These are phyloP conservation scores for Hipparchia semele DNA, from an alignment of 2,888 invertebrate genomes.

Conservation along the genomic window DNA sequence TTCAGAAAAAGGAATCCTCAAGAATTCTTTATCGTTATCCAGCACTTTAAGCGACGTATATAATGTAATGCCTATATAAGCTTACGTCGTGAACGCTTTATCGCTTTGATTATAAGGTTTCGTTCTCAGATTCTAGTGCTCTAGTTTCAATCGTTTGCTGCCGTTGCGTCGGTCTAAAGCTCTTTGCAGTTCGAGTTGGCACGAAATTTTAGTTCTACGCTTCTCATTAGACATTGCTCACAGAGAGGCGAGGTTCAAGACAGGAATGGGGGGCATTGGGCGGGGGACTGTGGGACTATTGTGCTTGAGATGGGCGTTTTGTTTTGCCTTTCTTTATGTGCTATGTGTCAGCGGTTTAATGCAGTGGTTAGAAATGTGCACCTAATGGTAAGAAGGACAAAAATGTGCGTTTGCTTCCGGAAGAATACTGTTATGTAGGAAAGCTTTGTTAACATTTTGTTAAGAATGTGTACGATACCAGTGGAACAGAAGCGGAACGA, in stretches of 20 bases:
- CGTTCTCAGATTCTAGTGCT: conserved; percentile 41
- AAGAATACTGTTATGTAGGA: not conserved
- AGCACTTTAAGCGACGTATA: conserved; percentile 33
- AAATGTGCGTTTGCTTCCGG: not conserved
- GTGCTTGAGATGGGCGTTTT: conserved; percentile 67
- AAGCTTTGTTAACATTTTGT: too few species aligned
- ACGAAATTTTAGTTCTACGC: conserved; percentile 79
- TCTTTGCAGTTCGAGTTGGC: conserved; percentile 78
- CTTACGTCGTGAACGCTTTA: conserved; percentile 37
- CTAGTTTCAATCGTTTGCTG: conserved; percentile 46
- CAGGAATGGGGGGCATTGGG: conserved; percentile 44
- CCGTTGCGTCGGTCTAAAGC: conserved; percentile 54
- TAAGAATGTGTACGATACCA: too few species aligned
- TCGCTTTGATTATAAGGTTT: conserved; percentile 39
- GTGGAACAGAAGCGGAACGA: too few species aligned
- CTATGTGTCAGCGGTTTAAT: conserved; percentile 18
- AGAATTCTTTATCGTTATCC: conserved; percentile 56
- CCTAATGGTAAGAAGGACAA: not conserved
- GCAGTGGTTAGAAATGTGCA: conserved; percentile 5
- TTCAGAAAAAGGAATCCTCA: conserved; percentile 50
- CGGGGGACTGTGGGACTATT: conserved; percentile 53
- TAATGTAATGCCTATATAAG: conserved; percentile 20
- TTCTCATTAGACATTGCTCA: conserved; percentile 75
- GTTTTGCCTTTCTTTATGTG: conserved; percentile 61
- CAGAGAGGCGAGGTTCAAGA: conserved; percentile 43